Evolutionary conservation across 2,888 invertebrate species (phyloP), one percentile per base, ranked within the genome.

Genomic region (Dyspetes luteomarginatus): DNA sequence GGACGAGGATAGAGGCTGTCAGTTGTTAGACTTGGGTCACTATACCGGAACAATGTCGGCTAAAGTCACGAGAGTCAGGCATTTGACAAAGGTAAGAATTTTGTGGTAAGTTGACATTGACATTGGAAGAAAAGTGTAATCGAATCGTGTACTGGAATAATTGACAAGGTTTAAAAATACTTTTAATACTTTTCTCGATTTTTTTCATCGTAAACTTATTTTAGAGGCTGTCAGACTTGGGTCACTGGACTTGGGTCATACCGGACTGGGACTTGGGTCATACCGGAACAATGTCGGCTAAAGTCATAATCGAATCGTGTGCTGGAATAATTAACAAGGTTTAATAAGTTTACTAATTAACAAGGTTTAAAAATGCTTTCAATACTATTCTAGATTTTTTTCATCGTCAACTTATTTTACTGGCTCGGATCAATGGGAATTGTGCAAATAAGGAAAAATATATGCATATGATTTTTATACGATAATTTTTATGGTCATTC

Each of bases 21-120:
- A 43, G 48, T 36, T 52, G 64, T 58, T 36, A 7, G 58, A 75
- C 30, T 19, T 41, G 64, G 43, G 15, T 75, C 68, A 64, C 41
- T 22, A 28, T 22, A 41, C 71, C 41, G 19, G 41, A 7, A 60
- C 67, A 36, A 41, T 55, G 36, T n/a, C n/a, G 45, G 41, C 28
- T 24, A 22, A 26, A 67, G 2, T 17, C 36, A 28, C 17, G 67
- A 19, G 19, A 58, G 28, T 26, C 58, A 43, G 30, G 56, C 4
- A 26, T 45, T 36, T 9, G 24, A 24, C 7, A 36, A 36, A 36
- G 5, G 2, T 2, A 9, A 36, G 1, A 12, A 36, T 36, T 36
- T 30, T 12, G n/a, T n/a, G n/a, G n/a, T n/a, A n/a, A n/a, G n/a
- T n/a, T n/a, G n/a, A n/a, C n/a, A n/a, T n/a, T n/a, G n/a, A n/a